Conservation (phyloP, 2,797 vertebrate species). For the Coregonus sp. region DNA sequence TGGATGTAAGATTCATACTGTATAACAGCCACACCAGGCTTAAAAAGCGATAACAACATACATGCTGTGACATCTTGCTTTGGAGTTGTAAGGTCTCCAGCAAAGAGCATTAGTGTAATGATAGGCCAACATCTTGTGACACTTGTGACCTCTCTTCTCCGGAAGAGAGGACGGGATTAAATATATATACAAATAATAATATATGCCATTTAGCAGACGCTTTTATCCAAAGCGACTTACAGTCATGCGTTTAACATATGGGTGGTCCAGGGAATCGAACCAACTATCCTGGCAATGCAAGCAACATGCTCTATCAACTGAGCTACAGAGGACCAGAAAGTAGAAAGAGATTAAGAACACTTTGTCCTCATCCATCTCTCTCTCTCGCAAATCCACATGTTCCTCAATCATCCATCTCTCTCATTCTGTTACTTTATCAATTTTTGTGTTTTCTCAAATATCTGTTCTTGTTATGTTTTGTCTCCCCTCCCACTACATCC, state of each 20-base stretch:
- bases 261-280: too few species aligned
- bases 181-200: too few species aligned
- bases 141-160: neutral
- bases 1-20: neutral
- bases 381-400: constrained; percentile 8
- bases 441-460: neutral
- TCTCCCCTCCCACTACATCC: neutral
- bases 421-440: neutral
- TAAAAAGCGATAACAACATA: neutral
- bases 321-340: neutral
- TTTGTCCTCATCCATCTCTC: constrained; percentile 7
- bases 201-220: too few species aligned
- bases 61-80: neutral
- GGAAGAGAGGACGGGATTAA: constrained; percentile 15
- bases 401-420: neutral
- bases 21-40: neutral
- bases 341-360: constrained; percentile 3
- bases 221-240: too few species aligned
- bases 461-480: neutral
- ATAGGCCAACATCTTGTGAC: neutral
- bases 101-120: neutral
- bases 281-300: too few species aligned
- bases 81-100: neutral
- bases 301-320: too few species aligned
- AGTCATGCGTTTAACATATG: too few species aligned